Percentiles rank a stretch among this genome's conserved stretches.
phyloP scores from a whole-genome alignment of 2,888 invertebrate species.

The Geotrupes spiniger region DNA sequence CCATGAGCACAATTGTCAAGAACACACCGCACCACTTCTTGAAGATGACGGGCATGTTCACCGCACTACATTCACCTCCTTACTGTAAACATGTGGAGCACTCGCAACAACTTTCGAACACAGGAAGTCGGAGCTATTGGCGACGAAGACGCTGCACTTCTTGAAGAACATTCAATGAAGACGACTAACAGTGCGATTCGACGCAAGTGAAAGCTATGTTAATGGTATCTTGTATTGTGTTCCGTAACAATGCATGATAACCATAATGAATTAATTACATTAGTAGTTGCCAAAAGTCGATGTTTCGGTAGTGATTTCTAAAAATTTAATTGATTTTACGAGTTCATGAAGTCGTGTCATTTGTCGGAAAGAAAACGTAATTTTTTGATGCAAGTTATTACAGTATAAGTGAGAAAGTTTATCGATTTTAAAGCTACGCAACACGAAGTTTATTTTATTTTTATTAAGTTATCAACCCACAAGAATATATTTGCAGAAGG shows the following conservation, averaged over 20 bases:
- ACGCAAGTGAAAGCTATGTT: constrained; percentile 41
- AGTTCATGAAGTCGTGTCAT: too few species aligned
- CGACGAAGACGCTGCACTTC: constrained; percentile 31
- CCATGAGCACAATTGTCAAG: constrained; percentile 29
- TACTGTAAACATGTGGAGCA: constrained; percentile 41
- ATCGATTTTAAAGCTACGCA: too few species aligned
- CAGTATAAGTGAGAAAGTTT: too few species aligned
- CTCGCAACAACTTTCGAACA: constrained; percentile 36
- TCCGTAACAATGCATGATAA: constrained; percentile 20
- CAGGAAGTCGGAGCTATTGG: constrained; percentile 36
- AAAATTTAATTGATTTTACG: too few species aligned
- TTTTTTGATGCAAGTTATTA: too few species aligned
- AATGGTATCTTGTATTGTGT: constrained; percentile 19
- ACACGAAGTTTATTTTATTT: too few species aligned
- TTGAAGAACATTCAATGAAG: constrained; percentile 27
- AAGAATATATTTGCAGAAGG: too few species aligned
- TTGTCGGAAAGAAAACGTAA: too few species aligned
- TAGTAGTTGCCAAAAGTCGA: too few species aligned
- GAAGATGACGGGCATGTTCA: constrained; percentile 37
- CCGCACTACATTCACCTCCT: constrained; percentile 38
- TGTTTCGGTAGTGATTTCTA: too few species aligned
- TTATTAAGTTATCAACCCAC: too few species aligned
- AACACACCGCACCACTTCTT: constrained; percentile 31
- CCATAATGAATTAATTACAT: too few species aligned
- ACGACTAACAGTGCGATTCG: constrained; percentile 32